Evolutionary conservation across 2,113 vertebrate species (phyloP), one percentile per base, ranked within the genome.

Genomic region (Nyctibius bracteatus): DNA sequence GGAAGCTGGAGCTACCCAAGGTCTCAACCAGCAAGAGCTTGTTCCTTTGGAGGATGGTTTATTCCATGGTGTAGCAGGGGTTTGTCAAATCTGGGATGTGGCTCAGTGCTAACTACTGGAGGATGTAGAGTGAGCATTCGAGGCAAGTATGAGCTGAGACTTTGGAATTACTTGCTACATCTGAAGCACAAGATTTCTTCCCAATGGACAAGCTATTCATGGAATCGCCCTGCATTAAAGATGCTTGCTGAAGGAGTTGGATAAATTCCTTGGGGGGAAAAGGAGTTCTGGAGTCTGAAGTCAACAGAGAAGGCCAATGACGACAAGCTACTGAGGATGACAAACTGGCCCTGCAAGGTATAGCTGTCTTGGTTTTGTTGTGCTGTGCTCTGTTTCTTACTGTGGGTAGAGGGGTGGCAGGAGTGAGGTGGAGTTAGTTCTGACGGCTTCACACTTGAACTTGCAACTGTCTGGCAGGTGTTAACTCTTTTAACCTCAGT

Each of bases 291-390:
- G 25, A 67, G 4, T 78, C 65, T 71, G 55, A 92, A 75, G 31
- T 49, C 59, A 70, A 21, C 15, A 12, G 92, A 83, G 67, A 59
- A 88, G 15, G 37, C 33, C 31, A 25, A 1, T 0, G 0, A 51
- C 54, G 47, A 30, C 28, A 16, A 72, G 61, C 41, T 57, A 6
- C 37, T 4, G 10, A 19, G 28, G 80, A 71, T 41, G 68, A 63
- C 3, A 27, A 12, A 49, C 73, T 71, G 88, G 28, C 57, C 75
- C 70, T 88, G 19, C 57, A 81, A 96, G 92, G 91, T 94, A 94
- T 5, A 8, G 70, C 93, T 80, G 39, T 74, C 43, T 91, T 74
- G 43, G 3, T 81, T 96, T 91, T 58, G 23, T 39, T 81, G 46
- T 85, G 35, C 66, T 78, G 30, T 67, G 33, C 33, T 85, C 25